Evolutionary conservation across 2,888 invertebrate genomes (phyloP).

Genomic region (Amphiduros pacificus): DNA sequence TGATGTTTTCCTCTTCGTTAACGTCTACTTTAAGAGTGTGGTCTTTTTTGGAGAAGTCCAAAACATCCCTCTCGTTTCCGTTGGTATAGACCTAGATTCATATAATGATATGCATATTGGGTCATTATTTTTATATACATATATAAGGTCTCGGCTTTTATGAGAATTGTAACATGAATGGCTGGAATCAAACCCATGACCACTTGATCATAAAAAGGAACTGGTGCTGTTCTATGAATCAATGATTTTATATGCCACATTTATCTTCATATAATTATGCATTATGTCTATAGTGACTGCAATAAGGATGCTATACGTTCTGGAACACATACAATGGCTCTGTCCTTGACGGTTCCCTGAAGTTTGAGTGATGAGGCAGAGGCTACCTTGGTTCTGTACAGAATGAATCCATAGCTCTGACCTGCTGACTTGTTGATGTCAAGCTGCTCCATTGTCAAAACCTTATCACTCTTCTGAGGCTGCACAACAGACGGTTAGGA

Average conservation of each 20-base stretch:
- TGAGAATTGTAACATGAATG: no score
- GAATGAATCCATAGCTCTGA: slow-evolving; percentile 66
- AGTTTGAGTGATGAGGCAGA: slow-evolving; percentile 32
- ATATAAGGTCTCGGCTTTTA: no score
- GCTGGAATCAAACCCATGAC: no score
- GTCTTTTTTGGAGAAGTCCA: slow-evolving; percentile 24
- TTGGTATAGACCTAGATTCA: slow-evolving; percentile 57
- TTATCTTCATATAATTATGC: no score
- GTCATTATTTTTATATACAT: not conserved
- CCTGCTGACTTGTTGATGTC: slow-evolving; percentile 59
- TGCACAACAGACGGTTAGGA: slow-evolving; percentile 6
- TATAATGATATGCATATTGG: not conserved
- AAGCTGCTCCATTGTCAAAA: slow-evolving; percentile 54
- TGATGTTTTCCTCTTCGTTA: slow-evolving; percentile 2
- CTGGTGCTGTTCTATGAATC: no score
- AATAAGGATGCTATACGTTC: no score
- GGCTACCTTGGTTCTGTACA: slow-evolving; percentile 61
- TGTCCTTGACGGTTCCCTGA: slow-evolving; percentile 59
- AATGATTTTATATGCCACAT: no score
- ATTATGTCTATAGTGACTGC: no score
- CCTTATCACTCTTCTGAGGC: slow-evolving; percentile 21
- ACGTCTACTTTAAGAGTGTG: not conserved
- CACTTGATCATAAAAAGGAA: no score
- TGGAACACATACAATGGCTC: slow-evolving; percentile 59
- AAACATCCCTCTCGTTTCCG: slow-evolving; percentile 24